Percentiles rank a stretch among this genome's conserved stretches.
These are phyloP conservation scores for Sebastes trivittatus DNA, from an alignment of 2,797 vertebrate species.

Conservation along the genomic window DNA sequence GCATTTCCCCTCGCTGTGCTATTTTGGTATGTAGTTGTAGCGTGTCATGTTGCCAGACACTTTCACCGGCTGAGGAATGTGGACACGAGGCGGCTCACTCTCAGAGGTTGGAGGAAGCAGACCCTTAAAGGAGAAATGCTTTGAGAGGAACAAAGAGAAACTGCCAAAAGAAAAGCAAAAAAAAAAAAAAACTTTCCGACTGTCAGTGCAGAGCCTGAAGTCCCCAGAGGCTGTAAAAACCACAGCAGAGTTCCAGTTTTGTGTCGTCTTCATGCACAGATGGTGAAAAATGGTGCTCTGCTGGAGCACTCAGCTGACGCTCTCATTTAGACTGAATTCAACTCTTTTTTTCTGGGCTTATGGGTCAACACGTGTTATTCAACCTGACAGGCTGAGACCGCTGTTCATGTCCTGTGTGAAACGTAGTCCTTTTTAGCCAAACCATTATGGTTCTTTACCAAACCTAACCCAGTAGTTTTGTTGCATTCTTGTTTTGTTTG, in stretches of 20 bases:
- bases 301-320: slow-evolving; percentile 11
- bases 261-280: slow-evolving; percentile 25
- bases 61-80: slow-evolving; percentile 54
- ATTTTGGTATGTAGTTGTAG: slow-evolving; percentile 61
- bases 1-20: slow-evolving; percentile 44
- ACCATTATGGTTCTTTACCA: too few species aligned
- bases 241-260: background rate
- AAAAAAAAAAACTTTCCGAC: background rate
- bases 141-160: slow-evolving; percentile 32
- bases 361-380: slow-evolving; percentile 25
- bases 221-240: slow-evolving; percentile 2
- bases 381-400: background rate
- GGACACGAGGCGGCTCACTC: slow-evolving; percentile 25
- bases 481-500: too few species aligned
- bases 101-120: slow-evolving; percentile 54
- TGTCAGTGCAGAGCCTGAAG: background rate
- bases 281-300: slow-evolving; percentile 34
- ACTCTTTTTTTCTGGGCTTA: background rate
- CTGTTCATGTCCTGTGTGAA: too few species aligned
- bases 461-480: too few species aligned
- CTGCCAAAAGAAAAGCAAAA: background rate
- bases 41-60: slow-evolving; percentile 63
- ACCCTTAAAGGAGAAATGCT: slow-evolving; percentile 51
- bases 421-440: too few species aligned
- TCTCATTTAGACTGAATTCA: slow-evolving; percentile 7